A percentile compares a stretch with the other conserved stretches of the same genome.
phyloP scores from a whole-genome alignment of 64 coral and sea anemone genomes.

The Montipora cactus region DNA sequence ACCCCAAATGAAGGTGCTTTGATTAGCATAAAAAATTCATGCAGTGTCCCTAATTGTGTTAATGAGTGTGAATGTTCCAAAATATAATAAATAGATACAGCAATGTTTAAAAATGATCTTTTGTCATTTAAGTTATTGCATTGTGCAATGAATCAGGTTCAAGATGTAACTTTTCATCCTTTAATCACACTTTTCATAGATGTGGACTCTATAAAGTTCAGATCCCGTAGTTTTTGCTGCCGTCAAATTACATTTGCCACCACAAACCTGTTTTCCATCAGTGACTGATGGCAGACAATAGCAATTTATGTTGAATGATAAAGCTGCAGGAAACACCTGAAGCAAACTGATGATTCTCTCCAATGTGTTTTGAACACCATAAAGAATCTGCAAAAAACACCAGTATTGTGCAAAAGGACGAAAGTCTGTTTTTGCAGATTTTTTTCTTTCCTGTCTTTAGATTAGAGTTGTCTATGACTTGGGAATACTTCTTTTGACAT shows the following conservation, averaged over 20 bases:
- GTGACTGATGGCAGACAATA: no score
- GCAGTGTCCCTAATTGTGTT: background rate
- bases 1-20: background rate
- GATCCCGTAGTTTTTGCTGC: no score
- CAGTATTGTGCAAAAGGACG: background rate
- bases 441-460: background rate
- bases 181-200: no score
- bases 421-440: background rate
- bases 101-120: constrained; percentile 34
- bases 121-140: background rate
- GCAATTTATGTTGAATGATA: background rate
- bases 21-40: background rate
- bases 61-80: background rate
- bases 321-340: background rate
- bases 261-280: no score
- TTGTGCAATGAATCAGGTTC: no score
- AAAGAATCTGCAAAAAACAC: background rate
- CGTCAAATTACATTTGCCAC: no score
- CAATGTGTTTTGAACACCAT: constrained; percentile 36
- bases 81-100: background rate
- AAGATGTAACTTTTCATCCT: no score
- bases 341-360: background rate
- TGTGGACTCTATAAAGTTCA: no score
- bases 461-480: background rate
- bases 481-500: constrained; percentile 80